Evolutionary conservation across 2,113 vertebrate species (phyloP).

Genomic region (Lota lota): DNA sequence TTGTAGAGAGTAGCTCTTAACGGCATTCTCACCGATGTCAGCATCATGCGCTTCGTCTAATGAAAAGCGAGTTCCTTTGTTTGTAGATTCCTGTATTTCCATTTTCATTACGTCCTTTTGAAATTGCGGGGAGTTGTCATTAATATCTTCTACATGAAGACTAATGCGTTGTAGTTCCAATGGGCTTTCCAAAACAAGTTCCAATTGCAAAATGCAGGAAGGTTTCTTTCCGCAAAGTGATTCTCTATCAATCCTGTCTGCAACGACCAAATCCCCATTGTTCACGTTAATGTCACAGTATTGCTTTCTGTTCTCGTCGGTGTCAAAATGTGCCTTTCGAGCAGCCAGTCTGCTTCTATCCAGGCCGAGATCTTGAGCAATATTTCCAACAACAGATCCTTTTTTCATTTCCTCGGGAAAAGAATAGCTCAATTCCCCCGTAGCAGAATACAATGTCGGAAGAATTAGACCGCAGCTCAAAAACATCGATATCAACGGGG

Average conservation of each 20-base stretch:
- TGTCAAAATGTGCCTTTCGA: slow-evolving; percentile 58
- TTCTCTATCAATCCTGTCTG: slow-evolving; percentile 69
- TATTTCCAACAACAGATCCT: slow-evolving; percentile 68
- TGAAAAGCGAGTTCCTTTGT: slow-evolving; percentile 56
- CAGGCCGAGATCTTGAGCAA: slow-evolving; percentile 70
- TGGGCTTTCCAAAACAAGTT: slow-evolving; percentile 69
- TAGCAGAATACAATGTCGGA: slow-evolving; percentile 11
- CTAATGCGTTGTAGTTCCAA: slow-evolving; percentile 62
- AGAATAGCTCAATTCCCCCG: slow-evolving; percentile 67
- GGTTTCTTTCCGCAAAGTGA: slow-evolving; percentile 60
- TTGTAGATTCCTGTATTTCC: slow-evolving; percentile 62
- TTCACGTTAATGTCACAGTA: slow-evolving; percentile 62
- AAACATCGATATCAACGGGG: not conserved
- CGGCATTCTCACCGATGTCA: slow-evolving; percentile 49
- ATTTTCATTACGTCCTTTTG: slow-evolving; percentile 33
- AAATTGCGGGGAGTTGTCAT: slow-evolving; percentile 67
- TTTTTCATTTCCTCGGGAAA: slow-evolving; percentile 69
- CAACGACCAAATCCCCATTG: slow-evolving; percentile 62
- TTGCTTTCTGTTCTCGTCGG: slow-evolving; percentile 35
- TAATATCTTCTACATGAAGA: slow-evolving; percentile 73
- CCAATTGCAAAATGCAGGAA: slow-evolving; percentile 64
- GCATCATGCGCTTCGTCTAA: slow-evolving; percentile 64
- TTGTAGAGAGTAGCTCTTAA: slow-evolving; percentile 47
- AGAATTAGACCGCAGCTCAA: slow-evolving; percentile 21
- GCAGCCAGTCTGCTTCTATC: slow-evolving; percentile 51